A percentile compares a stretch with the other conserved stretches of the same genome.
Conservation (phyloP, 2,888 invertebrate species). For the Onthophagus sagittarius region DNA sequence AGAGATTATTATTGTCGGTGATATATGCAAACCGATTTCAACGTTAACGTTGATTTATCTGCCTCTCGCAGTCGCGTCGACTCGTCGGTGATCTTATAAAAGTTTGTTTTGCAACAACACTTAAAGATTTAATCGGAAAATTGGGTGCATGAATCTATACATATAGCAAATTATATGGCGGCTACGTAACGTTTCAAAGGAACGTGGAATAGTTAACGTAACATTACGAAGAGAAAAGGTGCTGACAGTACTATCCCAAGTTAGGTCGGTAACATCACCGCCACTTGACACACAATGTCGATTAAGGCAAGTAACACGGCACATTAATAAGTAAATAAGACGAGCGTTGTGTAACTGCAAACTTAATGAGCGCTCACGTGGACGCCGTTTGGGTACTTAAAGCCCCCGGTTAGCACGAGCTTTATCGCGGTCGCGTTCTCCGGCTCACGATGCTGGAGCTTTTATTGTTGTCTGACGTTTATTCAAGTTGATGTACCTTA, state of each 20-base stretch:
- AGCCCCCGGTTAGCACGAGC: constrained; percentile 35
- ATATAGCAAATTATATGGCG: too few relatives aligned
- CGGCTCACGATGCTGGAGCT: constrained; percentile 29
- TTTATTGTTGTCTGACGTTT: constrained; percentile 43
- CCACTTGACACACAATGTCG: constrained; percentile 19
- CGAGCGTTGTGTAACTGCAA: constrained; percentile 27
- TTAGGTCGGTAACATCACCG: neutral
- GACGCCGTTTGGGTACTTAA: constrained; percentile 34
- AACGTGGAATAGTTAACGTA: too few relatives aligned
- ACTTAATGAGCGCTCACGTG: constrained; percentile 31
- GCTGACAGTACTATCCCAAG: neutral
- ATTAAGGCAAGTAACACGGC: constrained; percentile 24
- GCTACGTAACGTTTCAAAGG: too few relatives aligned
- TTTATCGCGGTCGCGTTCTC: constrained; percentile 31
- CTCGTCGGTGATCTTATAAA: neutral
- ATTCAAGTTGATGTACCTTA: constrained; percentile 46
- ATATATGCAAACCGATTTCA: constrained; percentile 6
- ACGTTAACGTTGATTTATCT: constrained; percentile 9
- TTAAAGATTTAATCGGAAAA: neutral
- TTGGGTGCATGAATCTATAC: neutral
- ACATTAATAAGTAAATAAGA: constrained; percentile 33
- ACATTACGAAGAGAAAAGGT: too few relatives aligned
- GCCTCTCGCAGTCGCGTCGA: constrained; percentile 6
- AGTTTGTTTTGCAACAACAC: neutral
- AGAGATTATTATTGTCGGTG: constrained; percentile 15